Percentiles rank a stretch among this genome's conserved stretches.
These are phyloP conservation scores for Uloborus plumipes DNA, from an alignment of 2,888 invertebrate genomes.

Conservation along the genomic window DNA sequence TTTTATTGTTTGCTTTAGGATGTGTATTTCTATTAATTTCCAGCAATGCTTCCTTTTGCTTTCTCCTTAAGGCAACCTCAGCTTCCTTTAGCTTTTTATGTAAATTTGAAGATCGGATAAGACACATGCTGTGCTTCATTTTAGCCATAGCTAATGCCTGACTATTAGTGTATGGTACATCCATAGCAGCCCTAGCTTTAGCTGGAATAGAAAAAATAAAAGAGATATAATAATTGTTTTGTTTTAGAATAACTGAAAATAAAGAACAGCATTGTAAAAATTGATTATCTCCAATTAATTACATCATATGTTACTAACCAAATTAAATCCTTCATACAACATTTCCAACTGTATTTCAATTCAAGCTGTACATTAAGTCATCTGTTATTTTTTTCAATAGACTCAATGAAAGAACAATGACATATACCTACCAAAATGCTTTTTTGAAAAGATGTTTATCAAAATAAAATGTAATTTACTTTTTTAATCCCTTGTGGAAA, in stretches of 20 bases:
- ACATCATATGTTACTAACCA: neutral
- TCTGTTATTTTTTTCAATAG: no score
- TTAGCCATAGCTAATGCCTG: constrained; percentile 90
- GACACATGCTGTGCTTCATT: constrained; percentile 94
- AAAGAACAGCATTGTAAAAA: neutral
- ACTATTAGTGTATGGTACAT: constrained; percentile 91
- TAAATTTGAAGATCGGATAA: constrained; percentile 89
- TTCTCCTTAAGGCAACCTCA: constrained; percentile 63
- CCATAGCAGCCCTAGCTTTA: constrained; percentile 91
- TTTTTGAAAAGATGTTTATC: no score
- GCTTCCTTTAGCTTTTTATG: constrained; percentile 79
- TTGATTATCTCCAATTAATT: neutral
- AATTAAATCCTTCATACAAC: no score
- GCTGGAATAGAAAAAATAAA: constrained; percentile 50
- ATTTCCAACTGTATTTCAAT: no score
- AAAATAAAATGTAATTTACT: no score
- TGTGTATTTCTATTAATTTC: constrained; percentile 75
- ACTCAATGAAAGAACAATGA: no score
- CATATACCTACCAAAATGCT: no score
- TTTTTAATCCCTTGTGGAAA: no score
- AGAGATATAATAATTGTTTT: neutral
- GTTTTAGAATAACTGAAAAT: neutral
- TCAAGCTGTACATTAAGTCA: no score
- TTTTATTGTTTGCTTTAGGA: constrained; percentile 69
- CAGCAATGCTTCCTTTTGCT: constrained; percentile 45